A percentile compares a stretch with the other conserved stretches of the same genome.
Evolutionary conservation across 2,888 invertebrate species (phyloP).

Genomic region (Drosophila paranaensis): DNA sequence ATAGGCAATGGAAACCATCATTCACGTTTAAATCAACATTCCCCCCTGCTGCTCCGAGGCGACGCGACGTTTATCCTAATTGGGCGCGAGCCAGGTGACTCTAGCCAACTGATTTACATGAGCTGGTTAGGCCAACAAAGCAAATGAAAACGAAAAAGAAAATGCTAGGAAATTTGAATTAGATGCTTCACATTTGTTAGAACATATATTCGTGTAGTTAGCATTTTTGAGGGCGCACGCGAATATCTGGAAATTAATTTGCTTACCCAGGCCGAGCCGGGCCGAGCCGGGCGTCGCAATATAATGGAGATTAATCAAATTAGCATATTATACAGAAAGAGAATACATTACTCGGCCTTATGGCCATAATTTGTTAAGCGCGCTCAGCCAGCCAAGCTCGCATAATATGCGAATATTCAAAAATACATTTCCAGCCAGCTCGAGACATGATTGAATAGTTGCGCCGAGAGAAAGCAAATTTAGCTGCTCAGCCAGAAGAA

Average conservation of each 20-base stretch:
- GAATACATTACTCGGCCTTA: constrained; percentile 71
- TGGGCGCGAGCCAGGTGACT: constrained; percentile 53
- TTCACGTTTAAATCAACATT: constrained; percentile 83
- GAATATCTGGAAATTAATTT: constrained; percentile 61
- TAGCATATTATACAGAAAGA: constrained; percentile 78
- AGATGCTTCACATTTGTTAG: constrained; percentile 32
- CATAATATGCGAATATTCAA: constrained; percentile 5
- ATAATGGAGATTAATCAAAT: constrained; percentile 75
- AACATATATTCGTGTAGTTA: constrained; percentile 44
- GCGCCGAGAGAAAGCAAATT: neutral
- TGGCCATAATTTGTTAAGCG: constrained; percentile 72
- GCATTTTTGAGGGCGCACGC: constrained; percentile 59
- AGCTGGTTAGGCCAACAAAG: constrained; percentile 11
- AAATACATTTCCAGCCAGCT: neutral
- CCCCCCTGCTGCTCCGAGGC: constrained; percentile 62
- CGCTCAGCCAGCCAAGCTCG: neutral
- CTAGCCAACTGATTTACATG: constrained; percentile 23
- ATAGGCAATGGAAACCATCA: constrained; percentile 57
- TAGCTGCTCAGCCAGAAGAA: neutral
- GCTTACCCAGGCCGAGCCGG: constrained; percentile 21
- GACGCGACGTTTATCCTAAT: constrained; percentile 79
- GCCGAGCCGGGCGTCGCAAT: constrained; percentile 30
- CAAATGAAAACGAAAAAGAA: neutral
- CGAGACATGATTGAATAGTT: constrained; percentile 11
- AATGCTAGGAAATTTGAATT: constrained; percentile 47